phyloP scores from a whole-genome alignment of 2,113 vertebrate species.

The Synodontis membranacea region DNA sequence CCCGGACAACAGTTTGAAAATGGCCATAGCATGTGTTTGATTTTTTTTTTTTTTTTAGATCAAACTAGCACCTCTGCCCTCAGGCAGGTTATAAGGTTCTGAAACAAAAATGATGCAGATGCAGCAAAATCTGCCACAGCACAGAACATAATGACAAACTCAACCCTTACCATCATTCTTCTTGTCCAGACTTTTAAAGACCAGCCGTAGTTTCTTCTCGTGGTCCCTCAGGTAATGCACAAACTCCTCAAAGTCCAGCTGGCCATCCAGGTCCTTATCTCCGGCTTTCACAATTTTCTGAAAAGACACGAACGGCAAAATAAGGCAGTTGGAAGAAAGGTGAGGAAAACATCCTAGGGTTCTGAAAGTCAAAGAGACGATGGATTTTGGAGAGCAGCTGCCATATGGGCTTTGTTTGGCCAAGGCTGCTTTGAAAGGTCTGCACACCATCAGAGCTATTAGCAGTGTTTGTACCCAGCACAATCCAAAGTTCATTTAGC shows the following conservation, averaged over 20 bases:
- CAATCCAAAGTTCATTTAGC: conserved; percentile 35
- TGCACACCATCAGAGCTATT: conserved; percentile 21
- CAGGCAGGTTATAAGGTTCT: not conserved
- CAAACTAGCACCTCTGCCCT: not conserved
- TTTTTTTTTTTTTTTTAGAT: no score
- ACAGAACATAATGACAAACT: not conserved
- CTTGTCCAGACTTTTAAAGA: conserved; percentile 95
- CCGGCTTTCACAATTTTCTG: conserved; percentile 97
- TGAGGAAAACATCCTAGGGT: not conserved
- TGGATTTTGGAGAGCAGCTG: conserved; percentile 2
- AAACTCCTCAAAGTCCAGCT: conserved; percentile 94
- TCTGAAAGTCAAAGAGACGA: conserved; percentile 32
- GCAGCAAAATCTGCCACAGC: not conserved
- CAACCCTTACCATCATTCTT: conserved; percentile 87
- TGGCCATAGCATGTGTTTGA: not conserved
- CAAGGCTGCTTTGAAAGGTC: conserved; percentile 38
- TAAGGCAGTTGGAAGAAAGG: conserved; percentile 18
- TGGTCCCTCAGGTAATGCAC: conserved; percentile 95
- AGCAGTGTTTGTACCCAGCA: conserved; percentile 10
- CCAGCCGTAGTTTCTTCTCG: conserved; percentile 92
- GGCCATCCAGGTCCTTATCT: conserved; percentile 92
- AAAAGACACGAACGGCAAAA: not conserved
- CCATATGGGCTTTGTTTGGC: conserved; percentile 50
- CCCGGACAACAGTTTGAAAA: not conserved
- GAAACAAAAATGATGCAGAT: not conserved